Evolutionary conservation across 2,888 invertebrate species (phyloP).

Genomic region (Chalcosyrphus nemorum): DNA sequence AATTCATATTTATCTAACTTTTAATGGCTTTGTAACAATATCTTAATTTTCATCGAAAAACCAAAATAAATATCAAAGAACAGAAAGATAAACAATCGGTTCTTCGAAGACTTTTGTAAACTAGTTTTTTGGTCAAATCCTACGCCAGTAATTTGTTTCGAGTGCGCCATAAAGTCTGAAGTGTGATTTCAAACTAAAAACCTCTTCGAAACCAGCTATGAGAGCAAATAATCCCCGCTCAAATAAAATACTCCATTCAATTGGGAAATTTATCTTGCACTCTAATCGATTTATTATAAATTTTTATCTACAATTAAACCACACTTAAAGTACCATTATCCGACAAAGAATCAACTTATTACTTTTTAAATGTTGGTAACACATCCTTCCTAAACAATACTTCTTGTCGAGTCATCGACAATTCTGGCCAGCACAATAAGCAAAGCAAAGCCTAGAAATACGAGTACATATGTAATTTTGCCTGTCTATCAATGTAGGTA

Average conservation of each 20-base stretch:
- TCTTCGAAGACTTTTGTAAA: neutral
- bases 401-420: slow-evolving; percentile 13
- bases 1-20: neutral
- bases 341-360: neutral
- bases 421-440: slow-evolving; percentile 4
- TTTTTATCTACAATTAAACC: neutral
- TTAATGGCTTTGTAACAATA: neutral
- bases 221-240: slow-evolving; percentile 29
- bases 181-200: slow-evolving; percentile 33
- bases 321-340: slow-evolving; percentile 10
- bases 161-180: slow-evolving; percentile 13
- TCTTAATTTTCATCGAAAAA: neutral
- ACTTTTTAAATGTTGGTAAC: neutral
- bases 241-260: slow-evolving; percentile 3
- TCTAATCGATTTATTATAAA: neutral
- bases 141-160: neutral
- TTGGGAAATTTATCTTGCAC: slow-evolving; percentile 31
- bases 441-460: neutral
- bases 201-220: neutral
- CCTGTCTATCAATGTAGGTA: slow-evolving; percentile 40
- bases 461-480: slow-evolving; percentile 17
- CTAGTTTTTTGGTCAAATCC: slow-evolving; percentile 18
- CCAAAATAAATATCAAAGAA: neutral
- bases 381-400: slow-evolving; percentile 20
- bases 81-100: neutral